A percentile compares a stretch with the other conserved stretches of the same genome.
Conservation (phyloP, 2,888 invertebrate species). For the Drosophila emarginata region DNA sequence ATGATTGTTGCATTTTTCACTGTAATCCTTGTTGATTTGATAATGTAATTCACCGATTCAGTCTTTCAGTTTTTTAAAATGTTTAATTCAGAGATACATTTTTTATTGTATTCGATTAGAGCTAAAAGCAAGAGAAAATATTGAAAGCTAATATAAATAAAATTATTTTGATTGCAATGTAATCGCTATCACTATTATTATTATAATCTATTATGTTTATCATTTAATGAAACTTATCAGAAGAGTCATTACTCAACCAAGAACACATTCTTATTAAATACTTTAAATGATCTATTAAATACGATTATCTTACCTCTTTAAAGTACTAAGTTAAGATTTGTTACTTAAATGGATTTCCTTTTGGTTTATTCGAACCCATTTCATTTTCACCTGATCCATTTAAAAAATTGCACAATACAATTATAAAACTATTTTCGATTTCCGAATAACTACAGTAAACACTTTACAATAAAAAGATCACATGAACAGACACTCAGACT, state of each 20-base stretch:
- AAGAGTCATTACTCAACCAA: too few relatives aligned
- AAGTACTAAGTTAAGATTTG: background rate
- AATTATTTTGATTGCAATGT: background rate
- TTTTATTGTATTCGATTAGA: conserved; percentile 28
- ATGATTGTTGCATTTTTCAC: conserved; percentile 1
- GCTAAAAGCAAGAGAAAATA: conserved; percentile 35
- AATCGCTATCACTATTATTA: too few relatives aligned
- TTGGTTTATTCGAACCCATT: background rate
- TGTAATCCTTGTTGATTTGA: conserved; percentile 12
- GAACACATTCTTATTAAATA: too few relatives aligned
- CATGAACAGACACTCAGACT: conserved; percentile 37
- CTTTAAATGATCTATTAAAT: too few relatives aligned
- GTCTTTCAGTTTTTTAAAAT: conserved; percentile 45
- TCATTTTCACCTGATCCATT: background rate
- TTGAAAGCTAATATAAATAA: background rate
- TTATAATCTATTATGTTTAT: too few relatives aligned
- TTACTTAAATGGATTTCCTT: background rate
- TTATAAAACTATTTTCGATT: background rate
- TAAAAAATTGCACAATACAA: background rate
- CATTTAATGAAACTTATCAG: too few relatives aligned
- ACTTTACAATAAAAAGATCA: conserved; percentile 31
- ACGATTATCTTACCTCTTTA: background rate
- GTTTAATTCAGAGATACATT: conserved; percentile 8
- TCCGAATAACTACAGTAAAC: conserved; percentile 16
- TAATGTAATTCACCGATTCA: conserved; percentile 38